Conservation (phyloP, 2,113 vertebrate genomes). For the Gallinago media region DNA sequence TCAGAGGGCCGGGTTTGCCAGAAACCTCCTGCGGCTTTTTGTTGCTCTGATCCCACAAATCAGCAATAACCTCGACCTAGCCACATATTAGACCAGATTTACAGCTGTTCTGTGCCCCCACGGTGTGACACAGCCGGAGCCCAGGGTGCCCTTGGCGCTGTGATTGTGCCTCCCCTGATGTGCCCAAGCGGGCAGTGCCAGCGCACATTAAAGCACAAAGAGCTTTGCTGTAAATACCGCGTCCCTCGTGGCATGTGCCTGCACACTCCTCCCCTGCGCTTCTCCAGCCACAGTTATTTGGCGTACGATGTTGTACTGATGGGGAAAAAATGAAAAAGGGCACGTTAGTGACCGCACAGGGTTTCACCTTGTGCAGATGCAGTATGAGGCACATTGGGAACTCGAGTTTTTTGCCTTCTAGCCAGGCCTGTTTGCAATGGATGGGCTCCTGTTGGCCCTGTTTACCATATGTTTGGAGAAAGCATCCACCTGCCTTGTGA, state of each 20-base stretch:
- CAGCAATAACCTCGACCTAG: neutral
- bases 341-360: neutral
- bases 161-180: neutral
- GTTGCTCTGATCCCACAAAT: neutral
- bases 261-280: neutral
- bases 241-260: neutral
- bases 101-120: neutral
- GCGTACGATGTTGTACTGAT: neutral
- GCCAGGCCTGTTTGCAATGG: neutral
- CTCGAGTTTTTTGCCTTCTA: neutral
- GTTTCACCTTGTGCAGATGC: neutral
- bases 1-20: neutral
- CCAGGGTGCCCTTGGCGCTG: neutral
- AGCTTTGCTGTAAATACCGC: neutral
- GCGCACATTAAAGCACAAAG: neutral
- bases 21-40: neutral
- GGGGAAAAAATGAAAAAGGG: neutral
- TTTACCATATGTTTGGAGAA: neutral
- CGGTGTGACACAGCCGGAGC: neutral
- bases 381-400: too few species aligned
- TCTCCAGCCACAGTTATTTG: neutral
- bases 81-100: neutral
- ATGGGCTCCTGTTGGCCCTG: fast-evolving
- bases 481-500: neutral
- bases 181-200: neutral